Conservation (phyloP, 2,113 vertebrate genomes). For the Apodemus speciosus region DNA sequence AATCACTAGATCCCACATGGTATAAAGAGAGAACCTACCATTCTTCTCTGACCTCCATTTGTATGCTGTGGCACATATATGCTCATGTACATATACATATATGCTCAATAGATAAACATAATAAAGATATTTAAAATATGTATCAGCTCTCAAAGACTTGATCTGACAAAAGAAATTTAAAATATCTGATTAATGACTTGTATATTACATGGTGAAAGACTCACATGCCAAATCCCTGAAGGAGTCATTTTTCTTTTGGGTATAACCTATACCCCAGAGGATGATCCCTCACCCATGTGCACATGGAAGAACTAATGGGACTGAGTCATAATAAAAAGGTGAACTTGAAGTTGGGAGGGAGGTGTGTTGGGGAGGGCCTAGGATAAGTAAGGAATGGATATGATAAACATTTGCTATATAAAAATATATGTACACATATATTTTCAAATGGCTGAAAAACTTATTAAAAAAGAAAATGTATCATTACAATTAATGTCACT, state of each 20-base stretch:
- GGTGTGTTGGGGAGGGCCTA: neutral
- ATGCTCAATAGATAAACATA: neutral
- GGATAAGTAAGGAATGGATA: neutral
- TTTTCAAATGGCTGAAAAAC: neutral
- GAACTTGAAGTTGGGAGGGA: neutral
- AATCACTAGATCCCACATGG: neutral
- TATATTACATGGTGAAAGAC: neutral
- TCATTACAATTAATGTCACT: neutral
- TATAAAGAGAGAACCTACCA: neutral
- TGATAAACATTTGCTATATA: neutral
- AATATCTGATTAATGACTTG: neutral
- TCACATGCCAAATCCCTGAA: neutral
- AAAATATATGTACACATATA: neutral
- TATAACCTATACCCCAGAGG: neutral
- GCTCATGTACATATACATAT: neutral
- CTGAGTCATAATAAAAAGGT: neutral
- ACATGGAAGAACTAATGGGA: neutral
- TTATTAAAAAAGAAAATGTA: neutral
- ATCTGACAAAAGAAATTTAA: neutral
- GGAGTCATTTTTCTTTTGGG: neutral
- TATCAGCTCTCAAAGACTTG: neutral
- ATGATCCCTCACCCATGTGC: neutral
- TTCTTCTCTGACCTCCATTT: neutral
- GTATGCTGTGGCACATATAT: neutral
- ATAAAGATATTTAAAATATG: neutral